A percentile compares a stretch with the other conserved stretches of the same genome.
phyloP scores from a whole-genome alignment of 2,888 invertebrate genomes.

The Drosophila diplacantha region DNA sequence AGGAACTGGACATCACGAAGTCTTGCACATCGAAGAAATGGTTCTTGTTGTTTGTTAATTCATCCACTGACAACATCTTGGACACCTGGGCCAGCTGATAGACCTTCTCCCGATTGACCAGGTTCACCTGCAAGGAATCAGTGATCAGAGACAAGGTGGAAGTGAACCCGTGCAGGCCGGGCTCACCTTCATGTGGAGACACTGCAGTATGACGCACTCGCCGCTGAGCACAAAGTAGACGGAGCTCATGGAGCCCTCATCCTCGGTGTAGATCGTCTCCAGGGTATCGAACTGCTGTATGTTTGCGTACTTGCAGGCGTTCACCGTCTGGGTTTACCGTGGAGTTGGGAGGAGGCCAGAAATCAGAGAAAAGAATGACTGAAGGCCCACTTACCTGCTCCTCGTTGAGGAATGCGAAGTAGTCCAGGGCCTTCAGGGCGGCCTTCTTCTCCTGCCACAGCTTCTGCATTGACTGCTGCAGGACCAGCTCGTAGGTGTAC shows the following conservation, averaged over 20 bases:
- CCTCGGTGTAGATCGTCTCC: constrained; percentile 74
- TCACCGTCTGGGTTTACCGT: constrained; percentile 41
- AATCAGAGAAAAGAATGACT: too few species aligned
- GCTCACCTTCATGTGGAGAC: constrained; percentile 71
- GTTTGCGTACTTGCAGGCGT: constrained; percentile 62
- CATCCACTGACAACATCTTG: neutral
- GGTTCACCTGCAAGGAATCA: constrained; percentile 1
- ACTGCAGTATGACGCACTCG: constrained; percentile 75
- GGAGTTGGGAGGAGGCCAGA: neutral
- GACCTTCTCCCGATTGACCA: constrained; percentile 3
- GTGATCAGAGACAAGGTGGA: too few species aligned
- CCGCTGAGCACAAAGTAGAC: constrained; percentile 76
- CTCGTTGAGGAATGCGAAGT: constrained; percentile 68
- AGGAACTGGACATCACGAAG: constrained; percentile 31
- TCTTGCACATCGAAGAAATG: constrained; percentile 27
- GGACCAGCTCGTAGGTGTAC: constrained; percentile 79
- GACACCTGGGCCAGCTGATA: constrained; percentile 24
- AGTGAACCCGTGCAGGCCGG: neutral
- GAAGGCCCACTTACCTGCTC: constrained; percentile 61
- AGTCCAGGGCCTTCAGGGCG: constrained; percentile 68
- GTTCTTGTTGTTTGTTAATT: neutral
- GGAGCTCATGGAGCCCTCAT: constrained; percentile 67
- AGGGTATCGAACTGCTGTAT: constrained; percentile 73
- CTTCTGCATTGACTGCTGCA: constrained; percentile 67
- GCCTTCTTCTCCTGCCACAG: constrained; percentile 72